phyloP scores from a whole-genome alignment of 2,113 vertebrate genomes.

The Tapirus terrestris region DNA sequence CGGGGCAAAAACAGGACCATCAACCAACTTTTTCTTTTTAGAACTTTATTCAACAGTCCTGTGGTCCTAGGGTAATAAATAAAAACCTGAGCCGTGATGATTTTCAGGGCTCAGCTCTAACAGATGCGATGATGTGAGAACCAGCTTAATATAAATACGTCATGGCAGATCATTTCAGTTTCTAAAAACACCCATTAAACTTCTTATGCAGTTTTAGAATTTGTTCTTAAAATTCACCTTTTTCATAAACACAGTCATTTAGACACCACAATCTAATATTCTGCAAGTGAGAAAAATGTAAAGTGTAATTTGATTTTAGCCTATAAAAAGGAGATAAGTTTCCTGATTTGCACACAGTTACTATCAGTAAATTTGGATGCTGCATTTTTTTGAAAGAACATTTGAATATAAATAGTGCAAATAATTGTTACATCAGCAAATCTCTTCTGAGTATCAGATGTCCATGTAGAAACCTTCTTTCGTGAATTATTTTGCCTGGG shows the following conservation, averaged over 20 bases:
- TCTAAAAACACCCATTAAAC: constrained; percentile 67
- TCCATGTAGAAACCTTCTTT: constrained; percentile 51
- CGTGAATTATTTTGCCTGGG: constrained; percentile 65
- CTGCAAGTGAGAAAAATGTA: constrained; percentile 84
- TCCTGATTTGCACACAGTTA: constrained; percentile 83
- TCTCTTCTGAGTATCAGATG: constrained; percentile 74
- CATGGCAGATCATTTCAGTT: neutral
- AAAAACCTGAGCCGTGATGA: neutral
- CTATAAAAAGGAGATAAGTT: constrained; percentile 86
- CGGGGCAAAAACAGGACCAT: constrained; percentile 76
- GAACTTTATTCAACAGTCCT: constrained; percentile 74
- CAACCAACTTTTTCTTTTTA: constrained; percentile 24
- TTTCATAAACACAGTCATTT: constrained; percentile 78
- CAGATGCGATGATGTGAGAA: neutral
- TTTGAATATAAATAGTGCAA: constrained; percentile 87
- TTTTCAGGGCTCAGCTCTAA: neutral
- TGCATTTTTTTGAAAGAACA: constrained; percentile 77
- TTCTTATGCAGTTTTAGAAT: constrained; percentile 66
- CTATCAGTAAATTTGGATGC: constrained; percentile 79
- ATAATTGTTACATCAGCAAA: constrained; percentile 86
- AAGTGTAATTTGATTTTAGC: constrained; percentile 83
- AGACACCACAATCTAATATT: constrained; percentile 82
- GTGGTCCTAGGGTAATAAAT: constrained; percentile 67
- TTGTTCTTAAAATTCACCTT: constrained; percentile 77
- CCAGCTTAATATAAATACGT: constrained; percentile 55